Percentiles rank a stretch among this genome's conserved stretches.
Conservation (phyloP, 2,888 invertebrate genomes). For the Choristoneura rosaceana region DNA sequence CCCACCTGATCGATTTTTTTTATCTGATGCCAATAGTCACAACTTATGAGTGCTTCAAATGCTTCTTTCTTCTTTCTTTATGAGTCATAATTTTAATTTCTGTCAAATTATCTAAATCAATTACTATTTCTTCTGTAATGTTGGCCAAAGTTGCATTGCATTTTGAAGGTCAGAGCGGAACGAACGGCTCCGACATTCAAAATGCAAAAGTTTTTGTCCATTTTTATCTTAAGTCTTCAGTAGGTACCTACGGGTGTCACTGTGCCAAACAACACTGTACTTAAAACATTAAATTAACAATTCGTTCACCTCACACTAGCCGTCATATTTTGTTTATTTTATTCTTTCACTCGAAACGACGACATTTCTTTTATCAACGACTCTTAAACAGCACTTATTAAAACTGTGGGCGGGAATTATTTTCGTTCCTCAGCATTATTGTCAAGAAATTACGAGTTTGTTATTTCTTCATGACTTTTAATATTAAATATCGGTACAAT, state of each 20-base stretch:
- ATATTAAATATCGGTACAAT: slow-evolving; percentile 41
- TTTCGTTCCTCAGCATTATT: slow-evolving; percentile 53
- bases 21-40: too few relatives aligned
- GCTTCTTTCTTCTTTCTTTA: too few relatives aligned
- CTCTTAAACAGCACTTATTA: slow-evolving; percentile 79
- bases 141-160: too few relatives aligned
- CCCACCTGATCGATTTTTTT: too few relatives aligned
- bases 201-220: neutral
- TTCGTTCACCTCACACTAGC: slow-evolving; percentile 37
- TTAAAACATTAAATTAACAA: slow-evolving; percentile 37
- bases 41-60: too few relatives aligned
- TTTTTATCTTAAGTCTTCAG: neutral
- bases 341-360: slow-evolving; percentile 53
- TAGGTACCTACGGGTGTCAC: neutral
- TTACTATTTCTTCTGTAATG: neutral
- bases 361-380: slow-evolving; percentile 81
- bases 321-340: slow-evolving; percentile 60
- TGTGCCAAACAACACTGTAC: slow-evolving; percentile 21
- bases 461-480: slow-evolving; percentile 41
- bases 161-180: too few relatives aligned
- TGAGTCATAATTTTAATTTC: too few relatives aligned
- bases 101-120: too few relatives aligned
- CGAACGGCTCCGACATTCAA: neutral
- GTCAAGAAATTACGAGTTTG: slow-evolving; percentile 45
- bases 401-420: slow-evolving; percentile 75